Evolutionary conservation across 2,113 vertebrate genomes (phyloP).

Genomic region (Poeciliopsis prolifica): DNA sequence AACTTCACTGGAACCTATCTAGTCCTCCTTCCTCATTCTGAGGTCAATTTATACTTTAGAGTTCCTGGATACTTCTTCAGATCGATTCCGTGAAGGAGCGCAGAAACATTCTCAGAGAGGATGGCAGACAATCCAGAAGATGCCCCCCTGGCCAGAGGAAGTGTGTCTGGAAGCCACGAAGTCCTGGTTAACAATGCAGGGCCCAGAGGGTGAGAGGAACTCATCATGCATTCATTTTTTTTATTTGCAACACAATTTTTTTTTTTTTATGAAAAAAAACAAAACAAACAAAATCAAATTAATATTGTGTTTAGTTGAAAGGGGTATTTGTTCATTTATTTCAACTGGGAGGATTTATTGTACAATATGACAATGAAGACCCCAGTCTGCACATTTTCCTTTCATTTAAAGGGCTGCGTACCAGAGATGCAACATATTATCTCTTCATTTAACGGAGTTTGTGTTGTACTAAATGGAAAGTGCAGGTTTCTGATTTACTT

Average conservation of each 20-base stretch:
- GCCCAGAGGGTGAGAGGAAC: conserved; percentile 51
- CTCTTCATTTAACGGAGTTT: background rate
- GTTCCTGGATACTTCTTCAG: background rate
- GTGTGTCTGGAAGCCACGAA: conserved; percentile 45
- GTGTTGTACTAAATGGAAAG: background rate
- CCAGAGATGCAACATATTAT: background rate
- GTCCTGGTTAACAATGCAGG: background rate
- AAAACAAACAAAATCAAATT: background rate
- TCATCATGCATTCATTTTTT: background rate
- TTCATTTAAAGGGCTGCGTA: background rate
- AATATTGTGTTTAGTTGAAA: background rate
- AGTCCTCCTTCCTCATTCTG: conserved; percentile 16
- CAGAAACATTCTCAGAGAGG: conserved; percentile 1
- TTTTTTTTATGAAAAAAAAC: background rate
- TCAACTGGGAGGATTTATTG: background rate
- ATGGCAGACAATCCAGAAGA: conserved; percentile 44
- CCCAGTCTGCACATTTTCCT: background rate
- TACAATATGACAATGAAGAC: no score
- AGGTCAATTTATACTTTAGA: background rate
- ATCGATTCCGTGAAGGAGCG: conserved; percentile 11
- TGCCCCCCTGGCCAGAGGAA: conserved; percentile 26
- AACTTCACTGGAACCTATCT: conserved; percentile 28
- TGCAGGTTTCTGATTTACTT: background rate
- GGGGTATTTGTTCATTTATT: background rate
- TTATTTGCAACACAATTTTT: background rate